Evolutionary conservation across 2,113 vertebrate species (phyloP).

Genomic region (Chaetodon auriga): DNA sequence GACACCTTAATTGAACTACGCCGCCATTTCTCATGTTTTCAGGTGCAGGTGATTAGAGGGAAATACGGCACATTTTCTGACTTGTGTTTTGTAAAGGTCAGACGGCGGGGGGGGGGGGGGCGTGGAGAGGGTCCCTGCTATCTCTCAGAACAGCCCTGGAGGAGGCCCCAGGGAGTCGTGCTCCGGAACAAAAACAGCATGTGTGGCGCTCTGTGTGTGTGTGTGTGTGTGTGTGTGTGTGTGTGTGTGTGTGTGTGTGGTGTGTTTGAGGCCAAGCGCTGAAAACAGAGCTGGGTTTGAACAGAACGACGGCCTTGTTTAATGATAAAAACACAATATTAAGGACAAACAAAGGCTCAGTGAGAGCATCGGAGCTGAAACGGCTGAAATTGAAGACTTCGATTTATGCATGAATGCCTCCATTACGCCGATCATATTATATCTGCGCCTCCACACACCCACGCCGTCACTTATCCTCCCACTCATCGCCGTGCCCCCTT

Average conservation of each 20-base stretch:
- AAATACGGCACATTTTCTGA: conserved; percentile 73
- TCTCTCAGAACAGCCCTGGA: conserved; percentile 70
- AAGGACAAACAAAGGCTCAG: conserved; percentile 48
- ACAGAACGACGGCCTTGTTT: conserved; percentile 42
- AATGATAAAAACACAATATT: conserved; percentile 63
- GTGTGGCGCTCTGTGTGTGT: conserved; percentile 45
- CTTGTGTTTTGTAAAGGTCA: conserved; percentile 79
- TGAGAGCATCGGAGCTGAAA: conserved; percentile 61
- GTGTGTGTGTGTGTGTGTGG: conserved; percentile 17
- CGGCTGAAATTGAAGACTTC: conserved; percentile 64
- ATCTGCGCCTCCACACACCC: conserved; percentile 42
- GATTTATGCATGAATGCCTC: conserved; percentile 52
- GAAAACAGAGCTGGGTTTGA: conserved; percentile 49
- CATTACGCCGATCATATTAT: conserved; percentile 62
- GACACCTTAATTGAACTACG: conserved; percentile 48
- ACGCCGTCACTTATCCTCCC: conserved; percentile 51
- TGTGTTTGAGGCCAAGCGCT: conserved; percentile 29
- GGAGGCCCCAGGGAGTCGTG: conserved; percentile 52
- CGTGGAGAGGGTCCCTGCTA: conserved; percentile 62
- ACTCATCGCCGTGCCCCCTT: conserved; percentile 32
- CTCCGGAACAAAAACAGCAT: conserved; percentile 67
- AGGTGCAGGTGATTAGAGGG: conserved; percentile 70
- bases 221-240: conserved; percentile 5
- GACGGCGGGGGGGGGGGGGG: conserved; percentile 58
- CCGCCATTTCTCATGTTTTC: conserved; percentile 55